Conservation (phyloP, 2,113 vertebrate genomes). For the Phylloscopus trochilus region DNA sequence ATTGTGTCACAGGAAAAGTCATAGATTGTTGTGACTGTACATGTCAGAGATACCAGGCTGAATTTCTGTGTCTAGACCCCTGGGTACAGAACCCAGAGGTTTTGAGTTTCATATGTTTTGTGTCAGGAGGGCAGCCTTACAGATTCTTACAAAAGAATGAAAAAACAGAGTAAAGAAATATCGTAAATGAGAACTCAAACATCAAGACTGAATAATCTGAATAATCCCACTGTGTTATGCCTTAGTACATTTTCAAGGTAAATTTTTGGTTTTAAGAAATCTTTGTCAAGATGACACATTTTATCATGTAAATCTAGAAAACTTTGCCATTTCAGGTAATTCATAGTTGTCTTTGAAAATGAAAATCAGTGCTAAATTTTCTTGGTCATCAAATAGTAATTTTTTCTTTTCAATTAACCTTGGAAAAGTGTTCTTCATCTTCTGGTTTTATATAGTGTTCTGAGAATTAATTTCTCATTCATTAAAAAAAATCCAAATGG, state of each 20-base stretch:
- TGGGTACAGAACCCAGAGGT: background rate
- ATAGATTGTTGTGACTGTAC: background rate
- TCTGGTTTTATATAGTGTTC: background rate
- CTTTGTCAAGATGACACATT: background rate
- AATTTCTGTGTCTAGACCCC: background rate
- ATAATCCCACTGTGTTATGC: background rate
- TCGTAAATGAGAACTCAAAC: background rate
- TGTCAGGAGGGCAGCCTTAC: background rate
- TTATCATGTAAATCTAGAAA: background rate
- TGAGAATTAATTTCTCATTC: background rate
- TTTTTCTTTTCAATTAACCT: background rate
- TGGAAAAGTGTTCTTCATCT: background rate
- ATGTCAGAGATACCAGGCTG: background rate
- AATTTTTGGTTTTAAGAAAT: background rate
- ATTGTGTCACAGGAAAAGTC: background rate
- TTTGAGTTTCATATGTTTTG: background rate
- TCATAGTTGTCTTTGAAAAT: background rate
- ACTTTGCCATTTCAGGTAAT: background rate
- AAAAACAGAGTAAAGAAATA: background rate
- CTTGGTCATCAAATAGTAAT: background rate
- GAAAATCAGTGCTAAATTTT: background rate
- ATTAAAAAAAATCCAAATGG: background rate
- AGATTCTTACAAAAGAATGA: background rate
- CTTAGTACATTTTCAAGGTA: background rate
- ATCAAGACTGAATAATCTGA: background rate